Conservation (phyloP, 2,797 vertebrate species). For the Tiaroga cobitis region DNA sequence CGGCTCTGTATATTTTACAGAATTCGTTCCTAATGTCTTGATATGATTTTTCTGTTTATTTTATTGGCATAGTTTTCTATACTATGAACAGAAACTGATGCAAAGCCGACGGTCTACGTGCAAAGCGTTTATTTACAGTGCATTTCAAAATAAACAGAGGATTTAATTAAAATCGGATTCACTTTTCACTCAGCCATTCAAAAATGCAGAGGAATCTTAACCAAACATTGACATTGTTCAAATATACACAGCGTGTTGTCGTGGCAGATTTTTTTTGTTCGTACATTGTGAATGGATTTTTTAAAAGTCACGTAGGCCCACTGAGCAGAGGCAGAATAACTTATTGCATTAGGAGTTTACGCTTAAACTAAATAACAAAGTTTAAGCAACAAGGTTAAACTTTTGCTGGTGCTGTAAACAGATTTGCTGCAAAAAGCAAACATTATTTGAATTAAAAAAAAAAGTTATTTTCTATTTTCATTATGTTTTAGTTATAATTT, state of each 20-base stretch:
- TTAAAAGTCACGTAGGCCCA: constrained; percentile 2
- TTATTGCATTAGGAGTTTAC: neutral
- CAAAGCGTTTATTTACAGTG: constrained; percentile 69
- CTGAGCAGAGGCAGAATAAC: neutral
- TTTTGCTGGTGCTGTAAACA: neutral
- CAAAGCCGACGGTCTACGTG: constrained; percentile 38
- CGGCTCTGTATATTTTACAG: constrained; percentile 7
- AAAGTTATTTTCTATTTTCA: neutral
- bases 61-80: constrained; percentile 13
- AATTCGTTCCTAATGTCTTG: neutral
- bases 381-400: neutral
- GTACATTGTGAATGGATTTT: neutral
- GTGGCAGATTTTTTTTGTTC: neutral
- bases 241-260: constrained; percentile 64
- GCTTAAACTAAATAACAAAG: neutral
- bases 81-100: constrained; percentile 22
- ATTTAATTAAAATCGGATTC: constrained; percentile 70
- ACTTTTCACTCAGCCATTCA: neutral
- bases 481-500: neutral
- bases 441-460: too few species aligned
- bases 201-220: constrained; percentile 61
- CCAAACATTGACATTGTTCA: constrained; percentile 68
- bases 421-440: neutral
- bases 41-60: neutral
- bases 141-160: constrained; percentile 68